Evolutionary conservation across 2,113 vertebrate genomes (phyloP).

Genomic region (Hippocampus mohnikei): DNA sequence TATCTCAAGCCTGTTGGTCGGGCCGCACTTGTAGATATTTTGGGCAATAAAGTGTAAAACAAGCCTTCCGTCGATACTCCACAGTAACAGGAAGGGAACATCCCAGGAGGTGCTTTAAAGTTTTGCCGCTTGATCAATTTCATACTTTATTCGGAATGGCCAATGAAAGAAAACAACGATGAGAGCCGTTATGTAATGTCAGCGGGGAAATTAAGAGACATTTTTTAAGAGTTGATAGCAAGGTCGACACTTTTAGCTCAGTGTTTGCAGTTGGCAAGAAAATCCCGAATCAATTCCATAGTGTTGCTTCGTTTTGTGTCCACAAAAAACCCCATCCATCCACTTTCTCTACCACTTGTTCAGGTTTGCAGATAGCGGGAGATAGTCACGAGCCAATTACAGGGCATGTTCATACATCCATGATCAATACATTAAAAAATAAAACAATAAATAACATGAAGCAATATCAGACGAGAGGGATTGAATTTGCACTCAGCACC

Average conservation of each 20-base stretch:
- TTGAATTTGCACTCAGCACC: too few species aligned
- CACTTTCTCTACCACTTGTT: background rate
- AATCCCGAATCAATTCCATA: background rate
- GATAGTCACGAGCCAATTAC: too few species aligned
- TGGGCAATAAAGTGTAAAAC: background rate
- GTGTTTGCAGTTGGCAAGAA: background rate
- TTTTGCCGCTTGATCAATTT: background rate
- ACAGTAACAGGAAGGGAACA: background rate
- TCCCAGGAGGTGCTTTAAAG: conserved; percentile 2
- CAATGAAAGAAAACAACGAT: conserved; percentile 1
- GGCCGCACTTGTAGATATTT: conserved; percentile 4
- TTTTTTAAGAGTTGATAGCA: conserved; percentile 4
- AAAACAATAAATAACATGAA: too few species aligned
- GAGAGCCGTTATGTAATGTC: background rate
- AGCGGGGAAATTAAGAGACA: conserved; percentile 1
- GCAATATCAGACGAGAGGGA: too few species aligned
- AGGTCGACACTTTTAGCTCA: background rate
- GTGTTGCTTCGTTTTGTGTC: conserved; percentile 9
- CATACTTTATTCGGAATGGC: conserved; percentile 1
- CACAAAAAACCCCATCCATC: background rate
- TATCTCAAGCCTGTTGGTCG: conserved; percentile 22
- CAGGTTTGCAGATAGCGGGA: background rate
- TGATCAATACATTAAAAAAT: too few species aligned
- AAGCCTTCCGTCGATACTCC: background rate
- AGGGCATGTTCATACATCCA: too few species aligned